Evolutionary conservation across 2,888 invertebrate genomes (phyloP).

Genomic region (Tyria jacobaeae): DNA sequence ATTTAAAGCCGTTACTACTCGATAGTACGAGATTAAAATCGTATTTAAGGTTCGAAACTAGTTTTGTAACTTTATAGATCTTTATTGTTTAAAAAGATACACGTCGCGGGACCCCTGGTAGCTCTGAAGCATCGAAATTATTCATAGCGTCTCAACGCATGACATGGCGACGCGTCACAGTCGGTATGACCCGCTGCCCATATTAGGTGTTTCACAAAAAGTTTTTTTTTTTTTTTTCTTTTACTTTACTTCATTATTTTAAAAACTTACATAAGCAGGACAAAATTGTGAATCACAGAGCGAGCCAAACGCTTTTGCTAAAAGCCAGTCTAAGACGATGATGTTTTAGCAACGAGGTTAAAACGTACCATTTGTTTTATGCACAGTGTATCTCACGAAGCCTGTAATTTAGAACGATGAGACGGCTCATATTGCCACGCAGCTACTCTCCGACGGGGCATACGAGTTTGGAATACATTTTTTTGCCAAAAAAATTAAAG

Average conservation of each 20-base stretch:
- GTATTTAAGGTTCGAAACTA: constrained; percentile 27
- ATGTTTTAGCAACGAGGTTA: not conserved
- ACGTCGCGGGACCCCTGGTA: no score
- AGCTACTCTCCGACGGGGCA: not conserved
- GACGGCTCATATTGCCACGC: not conserved
- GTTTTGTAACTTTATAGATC: constrained; percentile 30
- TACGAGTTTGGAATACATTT: not conserved
- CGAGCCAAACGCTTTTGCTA: not conserved
- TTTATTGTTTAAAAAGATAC: constrained; percentile 32
- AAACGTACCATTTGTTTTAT: not conserved
- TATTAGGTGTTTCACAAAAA: no score
- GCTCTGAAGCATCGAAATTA: no score
- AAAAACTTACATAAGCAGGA: no score
- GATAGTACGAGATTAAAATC: constrained; percentile 16
- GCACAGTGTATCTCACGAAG: not conserved
- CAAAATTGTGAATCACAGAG: no score
- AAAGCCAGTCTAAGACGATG: not conserved
- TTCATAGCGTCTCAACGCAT: no score
- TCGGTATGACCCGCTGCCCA: no score
- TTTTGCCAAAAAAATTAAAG: not conserved
- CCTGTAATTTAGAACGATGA: not conserved
- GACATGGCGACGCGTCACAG: no score
- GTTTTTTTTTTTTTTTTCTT: constrained; percentile 11
- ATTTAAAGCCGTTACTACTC: not conserved
- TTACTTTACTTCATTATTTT: not conserved